Conservation (phyloP, 2,113 vertebrate genomes). For the Gymnocephalus cernua region DNA sequence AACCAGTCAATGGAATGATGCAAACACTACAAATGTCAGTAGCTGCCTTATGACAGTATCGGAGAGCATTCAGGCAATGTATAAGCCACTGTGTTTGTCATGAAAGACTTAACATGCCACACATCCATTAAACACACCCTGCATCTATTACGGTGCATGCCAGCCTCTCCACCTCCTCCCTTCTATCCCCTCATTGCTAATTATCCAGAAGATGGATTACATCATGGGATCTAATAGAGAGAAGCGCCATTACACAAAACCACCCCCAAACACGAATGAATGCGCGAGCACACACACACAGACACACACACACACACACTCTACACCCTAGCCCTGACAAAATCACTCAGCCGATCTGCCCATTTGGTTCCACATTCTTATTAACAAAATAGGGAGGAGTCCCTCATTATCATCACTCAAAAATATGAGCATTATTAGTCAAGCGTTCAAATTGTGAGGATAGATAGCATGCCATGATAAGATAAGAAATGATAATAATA, state of each 20-base stretch:
- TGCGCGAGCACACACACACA: constrained; percentile 30
- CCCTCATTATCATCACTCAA: constrained; percentile 44
- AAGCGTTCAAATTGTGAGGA: constrained; percentile 32
- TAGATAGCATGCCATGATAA: constrained; percentile 44
- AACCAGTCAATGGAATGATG: background rate
- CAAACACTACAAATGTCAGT: background rate
- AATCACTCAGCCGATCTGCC: constrained; percentile 65
- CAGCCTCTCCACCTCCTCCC: constrained; percentile 58
- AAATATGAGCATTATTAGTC: constrained; percentile 32
- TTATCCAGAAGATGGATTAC: constrained; percentile 81
- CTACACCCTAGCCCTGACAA: constrained; percentile 46
- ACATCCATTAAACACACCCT: constrained; percentile 57
- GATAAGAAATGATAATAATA: constrained; percentile 32
- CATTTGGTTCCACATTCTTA: constrained; percentile 61
- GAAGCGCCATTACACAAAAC: constrained; percentile 60
- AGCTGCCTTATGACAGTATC: background rate
- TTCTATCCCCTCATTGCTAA: constrained; percentile 72
- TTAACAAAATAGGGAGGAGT: constrained; percentile 60
- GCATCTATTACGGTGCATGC: constrained; percentile 50
- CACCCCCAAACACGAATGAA: constrained; percentile 1
- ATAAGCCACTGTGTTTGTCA: constrained; percentile 22
- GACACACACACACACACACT: background rate
- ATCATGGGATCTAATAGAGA: constrained; percentile 78
- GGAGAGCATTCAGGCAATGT: background rate
- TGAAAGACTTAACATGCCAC: constrained; percentile 26